Base-by-base conservation (phyloP, 2,797 vertebrate genomes). In the Sebastes flavidus region DNA sequence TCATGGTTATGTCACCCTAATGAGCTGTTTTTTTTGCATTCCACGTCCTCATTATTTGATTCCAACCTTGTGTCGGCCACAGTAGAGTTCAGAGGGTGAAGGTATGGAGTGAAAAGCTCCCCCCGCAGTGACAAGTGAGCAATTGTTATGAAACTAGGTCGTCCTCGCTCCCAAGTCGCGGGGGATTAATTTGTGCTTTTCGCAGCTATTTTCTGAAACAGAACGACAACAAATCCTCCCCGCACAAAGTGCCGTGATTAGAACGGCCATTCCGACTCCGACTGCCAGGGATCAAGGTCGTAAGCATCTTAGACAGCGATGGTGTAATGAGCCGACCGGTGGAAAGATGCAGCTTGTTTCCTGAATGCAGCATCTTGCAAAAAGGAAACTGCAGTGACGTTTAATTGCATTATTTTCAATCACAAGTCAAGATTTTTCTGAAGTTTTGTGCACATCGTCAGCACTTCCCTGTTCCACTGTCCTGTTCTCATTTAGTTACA, bases 111-210 rank as follows among this genome's bases (percentile, higher is more conserved):
- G 55, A 63, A 79, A 88, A 71, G 56, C 83, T 73, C 75, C 49
- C 67, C 84, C 72, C 6, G 20, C 76, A 30, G 65, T 83, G 86
- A 93, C 89, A 93, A 94, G 82, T 77, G 88, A 91, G 86, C 81
- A 70, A 91, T 94, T 93, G 94, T 93, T 92, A n/a, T 76, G 74
- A 84, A 94, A 93, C 78, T 92, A 87, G 92, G 91, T 90, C 83
- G 82, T 81, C 81, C 87, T 77, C 29, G 13, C 77, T 88, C 72
- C 87, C 70, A 42, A 87, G 80, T 87, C 55, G 60, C 68, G 11
- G 62, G 80, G 82, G 89, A 92, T 91, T 93, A 78, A 89, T 93
- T 94, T 93, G 79, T 85, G 83, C 84, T 81, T 88, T 92, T 93
- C 75, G 42, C 86, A 87, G 91, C 87, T 88, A 80, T 88, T 91